Conservation (phyloP, 2,113 vertebrate genomes). For the Campylomormyrus tamandua region DNA sequence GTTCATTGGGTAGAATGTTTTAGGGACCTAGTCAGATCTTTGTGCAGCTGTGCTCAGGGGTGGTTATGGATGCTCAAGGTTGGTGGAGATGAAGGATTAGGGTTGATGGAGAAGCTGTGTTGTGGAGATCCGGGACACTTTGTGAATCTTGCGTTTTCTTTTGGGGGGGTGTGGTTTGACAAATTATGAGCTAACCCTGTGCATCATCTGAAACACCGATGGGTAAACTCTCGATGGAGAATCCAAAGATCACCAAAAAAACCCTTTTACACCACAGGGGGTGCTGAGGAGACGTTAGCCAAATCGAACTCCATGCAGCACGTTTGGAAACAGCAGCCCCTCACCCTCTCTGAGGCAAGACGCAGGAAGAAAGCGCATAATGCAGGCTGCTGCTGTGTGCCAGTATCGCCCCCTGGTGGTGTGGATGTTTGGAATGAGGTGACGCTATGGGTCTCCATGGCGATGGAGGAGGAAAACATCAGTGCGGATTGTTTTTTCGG, state of each 20-base stretch:
- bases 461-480: neutral
- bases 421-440: neutral
- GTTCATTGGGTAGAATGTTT: neutral
- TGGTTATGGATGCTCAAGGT: neutral
- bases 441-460: neutral
- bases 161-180: neutral
- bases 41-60: neutral
- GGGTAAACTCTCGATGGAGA: neutral
- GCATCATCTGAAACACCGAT: neutral
- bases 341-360: neutral
- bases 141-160: neutral
- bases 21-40: neutral
- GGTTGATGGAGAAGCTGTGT: neutral
- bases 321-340: neutral
- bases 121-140: neutral
- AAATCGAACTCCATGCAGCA: neutral
- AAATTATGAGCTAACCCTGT: neutral
- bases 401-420: neutral
- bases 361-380: neutral
- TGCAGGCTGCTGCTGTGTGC: neutral
- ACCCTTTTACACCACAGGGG: too few relatives aligned
- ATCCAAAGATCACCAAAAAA: neutral
- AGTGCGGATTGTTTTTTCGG: neutral
- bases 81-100: neutral
- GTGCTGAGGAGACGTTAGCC: neutral